These are phyloP conservation scores for Hyalella azteca DNA, from an alignment of 2,888 invertebrate genomes.

Conservation along the genomic window DNA sequence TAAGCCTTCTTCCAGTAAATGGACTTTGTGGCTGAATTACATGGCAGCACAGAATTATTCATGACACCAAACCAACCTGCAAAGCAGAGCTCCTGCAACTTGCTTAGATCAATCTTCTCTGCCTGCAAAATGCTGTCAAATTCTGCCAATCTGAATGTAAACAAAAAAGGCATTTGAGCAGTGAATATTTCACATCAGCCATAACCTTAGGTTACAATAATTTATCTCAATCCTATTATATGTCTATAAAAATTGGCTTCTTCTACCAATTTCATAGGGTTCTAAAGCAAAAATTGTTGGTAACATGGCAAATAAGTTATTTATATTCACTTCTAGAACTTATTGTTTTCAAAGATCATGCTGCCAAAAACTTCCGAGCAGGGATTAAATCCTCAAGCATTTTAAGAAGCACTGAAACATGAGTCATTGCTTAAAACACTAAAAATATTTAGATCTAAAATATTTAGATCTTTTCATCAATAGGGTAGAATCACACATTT, in stretches of 20 bases:
- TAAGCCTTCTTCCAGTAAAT: background rate
- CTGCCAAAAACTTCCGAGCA: too few relatives aligned
- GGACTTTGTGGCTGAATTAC: background rate
- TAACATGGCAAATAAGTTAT: background rate
- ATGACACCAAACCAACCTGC: background rate
- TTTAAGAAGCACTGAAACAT: too few relatives aligned
- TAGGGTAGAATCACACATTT: too few relatives aligned
- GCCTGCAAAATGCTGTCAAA: slow-evolving; percentile 32
- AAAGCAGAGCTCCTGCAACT: slow-evolving; percentile 33
- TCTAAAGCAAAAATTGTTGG: background rate
- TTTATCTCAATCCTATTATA: too few relatives aligned
- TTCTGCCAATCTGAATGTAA: slow-evolving; percentile 15
- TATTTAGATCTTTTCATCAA: too few relatives aligned
- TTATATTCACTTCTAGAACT: too few relatives aligned
- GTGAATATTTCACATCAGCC: background rate
- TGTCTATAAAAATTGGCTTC: too few relatives aligned
- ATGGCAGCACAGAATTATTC: background rate
- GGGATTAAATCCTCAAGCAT: too few relatives aligned
- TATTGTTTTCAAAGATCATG: too few relatives aligned
- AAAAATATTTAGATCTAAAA: too few relatives aligned
- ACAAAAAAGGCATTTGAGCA: background rate
- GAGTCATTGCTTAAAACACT: too few relatives aligned
- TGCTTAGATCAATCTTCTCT: slow-evolving; percentile 17
- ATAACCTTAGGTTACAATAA: background rate
- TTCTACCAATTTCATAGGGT: too few relatives aligned